Evolutionary conservation across 2,797 vertebrate species (phyloP), one percentile per base, ranked within the genome.

Genomic region (Anolis apletophallus): DNA sequence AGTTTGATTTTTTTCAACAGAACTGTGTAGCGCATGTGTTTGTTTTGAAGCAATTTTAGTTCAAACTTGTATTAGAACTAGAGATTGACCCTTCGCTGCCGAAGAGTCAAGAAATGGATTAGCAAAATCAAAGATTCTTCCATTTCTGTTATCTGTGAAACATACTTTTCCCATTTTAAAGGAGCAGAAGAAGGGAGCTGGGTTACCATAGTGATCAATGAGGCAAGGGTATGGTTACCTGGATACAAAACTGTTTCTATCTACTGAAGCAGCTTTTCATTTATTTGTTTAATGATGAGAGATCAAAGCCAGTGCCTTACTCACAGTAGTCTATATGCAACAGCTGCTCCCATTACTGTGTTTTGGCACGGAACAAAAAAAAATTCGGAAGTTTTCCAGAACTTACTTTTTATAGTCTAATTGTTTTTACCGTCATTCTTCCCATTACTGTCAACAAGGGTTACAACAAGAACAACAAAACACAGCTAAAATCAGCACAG

Each of bases 201-300:
- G 52, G 95, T 96, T 95, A 93, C 95, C 95, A 95, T 95, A 94
- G 95, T 85, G 94, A 96, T 94, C 94, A 86, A 85, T 91, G 92
- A 94, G 81, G 86, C 85, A 95, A 91, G 84, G 80, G 91, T 13
- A 1, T 74, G 80, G 95, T 95, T 95, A 94, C 95, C 93, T 95
- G 90, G 94, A 95, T 93, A 96, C 93, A 80, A 69, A 85, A 86
- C 80, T 83, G 93, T 84, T 94, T 76, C 84, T 67, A 83, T 92
- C 84, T 32, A 0, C 85, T 80, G 81, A 85, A 90, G 89, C 82
- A 87, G 46, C 68, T 72, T 89, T 87, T 85, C 85, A 80, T 85
- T 1, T 89, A 46, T 94, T 90, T 94, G 90, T 93, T 93, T 94
- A 88, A 88, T 93, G 91, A 88, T 90, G 87, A 90, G 50, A 89